These are phyloP conservation scores for Melanotaenia pygmaea DNA, from an alignment of 2,797 vertebrate species.

Conservation along the genomic window DNA sequence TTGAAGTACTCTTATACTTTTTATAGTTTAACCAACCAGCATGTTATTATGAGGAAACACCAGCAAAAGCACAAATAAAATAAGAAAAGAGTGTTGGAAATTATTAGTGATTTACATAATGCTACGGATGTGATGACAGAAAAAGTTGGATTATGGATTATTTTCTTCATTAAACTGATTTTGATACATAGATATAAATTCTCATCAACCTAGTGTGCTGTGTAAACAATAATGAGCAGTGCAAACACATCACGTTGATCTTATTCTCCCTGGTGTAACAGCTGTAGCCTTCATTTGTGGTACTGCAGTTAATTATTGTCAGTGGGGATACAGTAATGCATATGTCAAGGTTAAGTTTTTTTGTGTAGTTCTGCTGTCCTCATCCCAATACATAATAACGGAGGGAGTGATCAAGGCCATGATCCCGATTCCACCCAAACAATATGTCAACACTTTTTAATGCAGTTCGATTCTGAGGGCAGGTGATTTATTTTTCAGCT, in stretches of 20 bases:
- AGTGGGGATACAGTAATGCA: neutral
- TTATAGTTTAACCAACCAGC: neutral
- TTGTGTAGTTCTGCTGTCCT: neutral
- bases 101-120: neutral
- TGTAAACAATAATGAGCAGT: slow-evolving; percentile 23
- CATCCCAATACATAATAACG: neutral
- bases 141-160: neutral
- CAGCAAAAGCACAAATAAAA: neutral
- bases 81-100: neutral
- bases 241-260: slow-evolving; percentile 24
- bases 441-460: neutral
- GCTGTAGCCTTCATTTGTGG: slow-evolving; percentile 1
- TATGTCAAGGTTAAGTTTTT: neutral
- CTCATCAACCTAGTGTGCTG: neutral
- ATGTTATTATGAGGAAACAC: neutral
- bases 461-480: neutral
- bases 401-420: neutral
- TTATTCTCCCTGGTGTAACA: slow-evolving; percentile 5
- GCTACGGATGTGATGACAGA: neutral
- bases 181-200: neutral
- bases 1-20: neutral
- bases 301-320: slow-evolving; percentile 41
- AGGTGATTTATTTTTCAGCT: neutral
- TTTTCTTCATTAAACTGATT: neutral
- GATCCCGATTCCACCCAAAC: neutral